These are phyloP conservation scores for Meandrina meandrites DNA, from an alignment of 92 coral and sea anemone genomes.

Conservation along the genomic window DNA sequence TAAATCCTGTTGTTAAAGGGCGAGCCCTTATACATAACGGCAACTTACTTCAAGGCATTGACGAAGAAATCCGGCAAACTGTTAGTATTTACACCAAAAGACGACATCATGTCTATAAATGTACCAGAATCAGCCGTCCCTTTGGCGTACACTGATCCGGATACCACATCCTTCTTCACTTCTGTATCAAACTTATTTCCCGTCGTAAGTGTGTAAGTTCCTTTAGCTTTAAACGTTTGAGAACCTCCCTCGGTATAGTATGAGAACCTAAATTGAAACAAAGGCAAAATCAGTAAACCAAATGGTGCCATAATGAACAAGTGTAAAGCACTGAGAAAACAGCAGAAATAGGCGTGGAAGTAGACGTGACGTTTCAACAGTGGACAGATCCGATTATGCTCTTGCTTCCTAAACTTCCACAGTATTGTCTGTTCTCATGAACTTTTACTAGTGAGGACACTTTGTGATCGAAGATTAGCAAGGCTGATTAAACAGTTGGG, in stretches of 20 bases:
- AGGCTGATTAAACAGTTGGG: too few relatives aligned
- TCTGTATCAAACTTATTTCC: conserved; percentile 73
- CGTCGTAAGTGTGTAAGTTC: conserved; percentile 64
- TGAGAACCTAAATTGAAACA: conserved; percentile 61
- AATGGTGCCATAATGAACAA: not conserved
- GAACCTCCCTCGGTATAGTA: conserved; percentile 90
- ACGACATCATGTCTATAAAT: conserved; percentile 62
- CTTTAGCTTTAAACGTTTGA: conserved; percentile 92
- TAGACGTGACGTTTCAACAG: too few relatives aligned
- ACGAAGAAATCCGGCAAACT: conserved; percentile 61
- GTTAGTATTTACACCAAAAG: conserved; percentile 55
- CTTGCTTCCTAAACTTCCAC: too few relatives aligned
- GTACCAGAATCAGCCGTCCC: conserved; percentile 62
- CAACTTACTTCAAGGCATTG: conserved; percentile 79
- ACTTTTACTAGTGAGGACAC: too few relatives aligned
- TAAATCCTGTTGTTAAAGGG: too few relatives aligned
- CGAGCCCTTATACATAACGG: too few relatives aligned
- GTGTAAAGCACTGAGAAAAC: too few relatives aligned
- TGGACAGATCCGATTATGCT: too few relatives aligned
- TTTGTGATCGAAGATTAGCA: too few relatives aligned
- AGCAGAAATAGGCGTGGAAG: too few relatives aligned
- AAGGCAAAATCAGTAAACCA: not conserved
- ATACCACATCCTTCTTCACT: conserved; percentile 66
- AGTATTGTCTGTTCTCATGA: too few relatives aligned
- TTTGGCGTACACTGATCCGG: conserved; percentile 63